Conservation (phyloP, 2,113 vertebrate genomes). For the Sinosuthora webbiana region DNA sequence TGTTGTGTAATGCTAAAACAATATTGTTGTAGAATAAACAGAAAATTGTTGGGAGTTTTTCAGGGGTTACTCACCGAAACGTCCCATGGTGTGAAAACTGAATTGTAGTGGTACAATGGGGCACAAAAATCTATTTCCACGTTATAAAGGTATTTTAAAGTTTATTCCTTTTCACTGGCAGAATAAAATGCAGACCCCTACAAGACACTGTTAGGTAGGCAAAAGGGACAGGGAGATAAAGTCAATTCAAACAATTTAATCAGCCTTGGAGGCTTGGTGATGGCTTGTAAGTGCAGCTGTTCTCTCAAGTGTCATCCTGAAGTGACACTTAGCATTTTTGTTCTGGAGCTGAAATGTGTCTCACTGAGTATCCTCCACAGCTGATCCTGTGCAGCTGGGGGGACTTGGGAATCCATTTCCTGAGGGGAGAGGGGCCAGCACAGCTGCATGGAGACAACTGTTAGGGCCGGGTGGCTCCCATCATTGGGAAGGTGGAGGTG, state of each 20-base stretch:
- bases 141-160: neutral
- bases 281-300: neutral
- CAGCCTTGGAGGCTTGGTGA: neutral
- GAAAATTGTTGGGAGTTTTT: neutral
- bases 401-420: neutral
- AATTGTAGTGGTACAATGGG: neutral
- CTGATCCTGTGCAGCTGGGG: neutral
- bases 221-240: neutral
- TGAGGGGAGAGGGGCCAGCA: neutral
- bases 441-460: conserved; percentile 14
- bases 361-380: neutral
- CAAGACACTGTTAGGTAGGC: neutral
- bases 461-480: rapidly evolving
- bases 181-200: neutral
- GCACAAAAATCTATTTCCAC: neutral
- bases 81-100: neutral
- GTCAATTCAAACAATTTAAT: neutral
- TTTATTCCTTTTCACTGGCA: neutral
- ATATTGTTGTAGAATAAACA: neutral
- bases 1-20: neutral
- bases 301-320: neutral
- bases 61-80: neutral
- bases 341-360: neutral
- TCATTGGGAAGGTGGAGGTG: neutral
- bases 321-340: neutral